phyloP scores from a whole-genome alignment of 1,140 invertebrate species.

The Euura lappo region DNA sequence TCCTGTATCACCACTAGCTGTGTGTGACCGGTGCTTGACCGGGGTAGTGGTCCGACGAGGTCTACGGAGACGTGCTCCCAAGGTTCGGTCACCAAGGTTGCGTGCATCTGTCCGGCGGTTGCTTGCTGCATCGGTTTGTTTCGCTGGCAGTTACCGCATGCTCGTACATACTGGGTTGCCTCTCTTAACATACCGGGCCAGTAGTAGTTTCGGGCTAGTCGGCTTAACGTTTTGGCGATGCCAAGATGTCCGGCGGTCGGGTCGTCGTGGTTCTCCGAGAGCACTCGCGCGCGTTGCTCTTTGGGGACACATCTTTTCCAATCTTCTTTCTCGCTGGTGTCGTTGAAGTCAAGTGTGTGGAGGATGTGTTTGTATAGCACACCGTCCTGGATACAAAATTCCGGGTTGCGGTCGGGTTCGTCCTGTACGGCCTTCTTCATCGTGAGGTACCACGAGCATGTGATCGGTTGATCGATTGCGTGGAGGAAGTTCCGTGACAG shows the following conservation, averaged over 20 bases:
- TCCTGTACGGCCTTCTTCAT: background rate
- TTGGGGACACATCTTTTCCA: constrained; percentile 26
- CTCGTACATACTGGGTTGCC: background rate
- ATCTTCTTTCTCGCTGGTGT: background rate
- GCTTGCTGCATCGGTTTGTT: too few relatives aligned
- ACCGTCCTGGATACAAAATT: background rate
- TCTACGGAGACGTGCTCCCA: too few relatives aligned
- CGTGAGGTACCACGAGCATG: background rate
- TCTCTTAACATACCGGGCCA: constrained; percentile 22
- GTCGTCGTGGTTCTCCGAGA: constrained; percentile 33
- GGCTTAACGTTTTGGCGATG: constrained; percentile 15
- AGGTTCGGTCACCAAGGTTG: too few relatives aligned
- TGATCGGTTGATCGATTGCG: background rate
- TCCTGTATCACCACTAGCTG: too few relatives aligned
- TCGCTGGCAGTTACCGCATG: too few relatives aligned
- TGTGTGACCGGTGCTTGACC: too few relatives aligned
- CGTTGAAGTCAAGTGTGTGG: background rate
- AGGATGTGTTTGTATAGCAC: background rate
- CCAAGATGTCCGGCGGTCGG: constrained; percentile 35
- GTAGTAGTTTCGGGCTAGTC: constrained; percentile 24
- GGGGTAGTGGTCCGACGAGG: too few relatives aligned
- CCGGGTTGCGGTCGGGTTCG: background rate
- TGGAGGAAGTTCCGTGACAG: constrained; percentile 25
- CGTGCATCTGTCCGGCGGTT: too few relatives aligned
- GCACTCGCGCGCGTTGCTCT: constrained; percentile 16